A percentile compares a stretch with the other conserved stretches of the same genome.
Evolutionary conservation across 2,888 invertebrate genomes (phyloP).

Genomic region (Carterocephalus palaemon): DNA sequence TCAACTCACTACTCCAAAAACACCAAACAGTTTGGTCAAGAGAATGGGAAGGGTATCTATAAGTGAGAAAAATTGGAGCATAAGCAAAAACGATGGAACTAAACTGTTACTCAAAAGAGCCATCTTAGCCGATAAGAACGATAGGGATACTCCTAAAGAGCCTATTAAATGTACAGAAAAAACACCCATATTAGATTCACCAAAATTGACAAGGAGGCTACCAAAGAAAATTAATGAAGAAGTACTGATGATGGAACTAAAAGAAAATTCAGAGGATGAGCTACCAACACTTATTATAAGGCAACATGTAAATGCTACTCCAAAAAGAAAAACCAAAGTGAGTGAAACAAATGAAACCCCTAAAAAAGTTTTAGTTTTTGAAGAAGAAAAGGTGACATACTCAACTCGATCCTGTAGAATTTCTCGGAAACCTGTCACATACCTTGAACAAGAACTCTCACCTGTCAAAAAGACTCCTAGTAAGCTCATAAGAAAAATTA

Average conservation of each 20-base stretch:
- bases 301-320: slow-evolving; percentile 52
- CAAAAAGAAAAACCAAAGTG: slow-evolving; percentile 55
- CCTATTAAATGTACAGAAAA: slow-evolving; percentile 36
- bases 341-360: slow-evolving; percentile 55
- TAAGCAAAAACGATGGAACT: slow-evolving; percentile 67
- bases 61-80: slow-evolving; percentile 67
- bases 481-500: slow-evolving; percentile 39
- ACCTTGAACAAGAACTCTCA: slow-evolving; percentile 54
- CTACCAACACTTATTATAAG: slow-evolving; percentile 65
- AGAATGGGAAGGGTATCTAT: slow-evolving; percentile 61
- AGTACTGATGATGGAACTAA: slow-evolving; percentile 58
- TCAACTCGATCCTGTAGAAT: slow-evolving; percentile 52
- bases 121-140: slow-evolving; percentile 64
- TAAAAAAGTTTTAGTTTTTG: slow-evolving; percentile 57
- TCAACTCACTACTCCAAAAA: too few species aligned
- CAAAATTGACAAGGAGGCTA: slow-evolving; percentile 48
- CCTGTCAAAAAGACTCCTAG: slow-evolving; percentile 54
- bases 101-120: slow-evolving; percentile 70
- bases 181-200: slow-evolving; percentile 41
- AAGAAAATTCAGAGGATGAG: slow-evolving; percentile 68
- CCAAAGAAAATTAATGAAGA: slow-evolving; percentile 52
- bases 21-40: slow-evolving; percentile 61
- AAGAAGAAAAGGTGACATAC: slow-evolving; percentile 45
- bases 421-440: slow-evolving; percentile 44
- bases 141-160: slow-evolving; percentile 58